Base-by-base conservation (phyloP, 2,888 invertebrate genomes). In the Caenorhabditis imperialis region DNA sequence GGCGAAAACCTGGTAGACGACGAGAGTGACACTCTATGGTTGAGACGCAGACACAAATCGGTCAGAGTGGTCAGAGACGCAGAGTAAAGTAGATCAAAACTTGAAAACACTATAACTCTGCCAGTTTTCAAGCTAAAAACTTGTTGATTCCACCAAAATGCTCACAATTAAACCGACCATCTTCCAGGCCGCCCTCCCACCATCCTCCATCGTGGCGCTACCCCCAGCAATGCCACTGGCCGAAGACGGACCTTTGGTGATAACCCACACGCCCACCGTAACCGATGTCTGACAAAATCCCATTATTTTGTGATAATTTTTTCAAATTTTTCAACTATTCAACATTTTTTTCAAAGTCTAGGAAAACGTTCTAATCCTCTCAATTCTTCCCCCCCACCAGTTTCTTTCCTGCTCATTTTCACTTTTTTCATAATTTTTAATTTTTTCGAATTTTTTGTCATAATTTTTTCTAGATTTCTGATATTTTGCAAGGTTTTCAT, bases 241-340 rank as follows among this genome's bases (percentile, higher is more conserved):
- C 10, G 82, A 81, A 63, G 78, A 79, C 47, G 82, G 82, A 1
- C 83, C 83, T 1, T 62, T 83, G 4, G 83, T 83, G 20, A 72
- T 83, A 53, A 74, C 81, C 20, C 75, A 80, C 25, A 78, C 79
- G 5, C 81, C 81, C 18, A 83, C 83, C 20, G 78, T 83, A 16
- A 83, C 83, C 33, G 83, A 83, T 65, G 83, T 83, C 53, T 83
- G 25, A 67, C 53, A 35, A 40, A 7, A 12, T 8, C n/a, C 18
- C 37, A 16, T 25, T 3, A 38, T n/a, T 16, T 18, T 37, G 12
- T 18, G 7, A 20, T 38, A 22, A 35, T 16, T 27, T 38, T 47
- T 30, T 37, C 50, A 25, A 35, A 16, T n/a, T n/a, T n/a, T n/a
- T 7, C 30, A 10, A 30, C 10, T 30, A 30, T 30, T 30, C 30